Conservation (phyloP, 2,113 vertebrate species). For the Noctilio leporinus region DNA sequence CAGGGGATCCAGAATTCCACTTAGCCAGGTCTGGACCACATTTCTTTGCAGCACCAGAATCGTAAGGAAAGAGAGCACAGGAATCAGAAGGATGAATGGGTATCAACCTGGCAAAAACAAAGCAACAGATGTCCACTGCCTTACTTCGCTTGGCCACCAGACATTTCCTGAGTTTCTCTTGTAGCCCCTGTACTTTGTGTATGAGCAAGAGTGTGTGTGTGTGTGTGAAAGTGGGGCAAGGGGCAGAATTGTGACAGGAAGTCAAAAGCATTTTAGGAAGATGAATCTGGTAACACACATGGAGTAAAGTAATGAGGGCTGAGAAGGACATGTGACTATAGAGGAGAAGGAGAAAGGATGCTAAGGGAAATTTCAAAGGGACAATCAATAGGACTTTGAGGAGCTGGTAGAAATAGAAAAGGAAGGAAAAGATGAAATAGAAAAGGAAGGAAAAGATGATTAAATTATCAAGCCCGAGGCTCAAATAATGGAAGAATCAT, state of each 20-base stretch:
- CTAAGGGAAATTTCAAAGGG: background rate
- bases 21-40: background rate
- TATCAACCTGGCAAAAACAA: background rate
- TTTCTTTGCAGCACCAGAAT: background rate
- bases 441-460: background rate
- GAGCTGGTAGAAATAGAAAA: background rate
- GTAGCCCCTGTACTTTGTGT: too few relatives aligned
- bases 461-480: background rate
- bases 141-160: background rate
- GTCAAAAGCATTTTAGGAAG: background rate
- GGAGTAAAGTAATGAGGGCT: background rate
- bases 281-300: background rate
- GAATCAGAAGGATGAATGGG: background rate
- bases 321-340: background rate
- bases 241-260: rapidly evolving
- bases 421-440: background rate
- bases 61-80: background rate
- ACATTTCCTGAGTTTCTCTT: background rate
- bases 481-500: background rate
- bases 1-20: background rate
- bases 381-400: background rate
- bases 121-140: background rate
- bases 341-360: background rate
- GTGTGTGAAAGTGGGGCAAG: background rate
- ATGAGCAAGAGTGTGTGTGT: background rate